phyloP scores from a whole-genome alignment of 37 sponge, comb jelly and placozoan species.

The Agelas oroides region DNA sequence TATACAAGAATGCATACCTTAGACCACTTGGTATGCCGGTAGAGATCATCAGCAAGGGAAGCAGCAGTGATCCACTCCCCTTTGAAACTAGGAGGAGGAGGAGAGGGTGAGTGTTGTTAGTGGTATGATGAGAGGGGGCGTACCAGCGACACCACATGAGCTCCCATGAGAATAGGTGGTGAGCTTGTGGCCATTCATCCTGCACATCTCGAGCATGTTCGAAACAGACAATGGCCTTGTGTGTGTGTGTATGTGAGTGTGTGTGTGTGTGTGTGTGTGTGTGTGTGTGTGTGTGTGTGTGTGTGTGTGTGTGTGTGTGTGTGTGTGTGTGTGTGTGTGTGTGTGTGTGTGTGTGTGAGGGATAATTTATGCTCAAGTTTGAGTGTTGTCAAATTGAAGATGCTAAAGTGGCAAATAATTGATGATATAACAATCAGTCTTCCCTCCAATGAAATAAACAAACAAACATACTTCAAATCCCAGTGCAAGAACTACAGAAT shows the following conservation, averaged over 20 bases:
- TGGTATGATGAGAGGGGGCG: neutral
- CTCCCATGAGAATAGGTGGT: constrained; percentile 86
- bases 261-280: neutral
- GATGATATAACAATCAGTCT: too few species aligned
- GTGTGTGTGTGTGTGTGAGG: neutral
- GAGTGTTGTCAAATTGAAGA: too few species aligned
- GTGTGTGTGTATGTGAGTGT: too few species aligned
- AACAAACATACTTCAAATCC: too few species aligned
- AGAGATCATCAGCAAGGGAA: constrained; percentile 60
- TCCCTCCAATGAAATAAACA: too few species aligned
- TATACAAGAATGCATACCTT: constrained; percentile 55
- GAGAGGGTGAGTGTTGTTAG: neutral
- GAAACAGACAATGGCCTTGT: constrained; percentile 54
- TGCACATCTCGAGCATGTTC: constrained; percentile 25
- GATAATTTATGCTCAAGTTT: neutral
- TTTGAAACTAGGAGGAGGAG: constrained; percentile 44
- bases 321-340: too few species aligned
- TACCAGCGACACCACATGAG: constrained; percentile 83
- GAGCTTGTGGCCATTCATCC: constrained; percentile 68
- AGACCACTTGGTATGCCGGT: constrained; percentile 81
- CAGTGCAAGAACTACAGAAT: too few species aligned
- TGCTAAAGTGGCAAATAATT: too few species aligned
- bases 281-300: neutral
- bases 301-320: too few species aligned
- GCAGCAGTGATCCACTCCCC: constrained; percentile 77